These are phyloP conservation scores for Xyrichtys novacula DNA, from an alignment of 2,797 vertebrate genomes.

Conservation along the genomic window DNA sequence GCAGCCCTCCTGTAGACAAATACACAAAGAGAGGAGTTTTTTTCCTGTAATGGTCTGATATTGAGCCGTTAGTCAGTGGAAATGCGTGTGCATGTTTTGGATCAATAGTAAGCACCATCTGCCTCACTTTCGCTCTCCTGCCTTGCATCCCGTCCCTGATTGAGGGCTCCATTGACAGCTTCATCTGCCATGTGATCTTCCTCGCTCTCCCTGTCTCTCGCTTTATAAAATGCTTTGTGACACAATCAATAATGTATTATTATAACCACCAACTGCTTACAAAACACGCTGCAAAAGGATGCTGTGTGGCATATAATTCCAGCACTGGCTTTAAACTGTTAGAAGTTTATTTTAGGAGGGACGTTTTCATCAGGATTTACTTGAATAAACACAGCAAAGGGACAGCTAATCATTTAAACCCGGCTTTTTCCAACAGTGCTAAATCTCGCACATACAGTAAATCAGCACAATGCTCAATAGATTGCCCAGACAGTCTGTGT, in stretches of 20 bases:
- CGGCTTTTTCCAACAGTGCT: conserved; percentile 35
- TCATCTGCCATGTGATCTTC: conserved; percentile 70
- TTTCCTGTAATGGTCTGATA: conserved; percentile 60
- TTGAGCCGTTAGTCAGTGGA: conserved; percentile 67
- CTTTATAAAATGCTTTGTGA: conserved; percentile 54
- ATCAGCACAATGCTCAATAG: conserved; percentile 41
- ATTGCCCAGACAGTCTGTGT: conserved; percentile 50
- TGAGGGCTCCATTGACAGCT: conserved; percentile 77
- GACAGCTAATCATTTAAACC: conserved; percentile 46
- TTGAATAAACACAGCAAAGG: conserved; percentile 35
- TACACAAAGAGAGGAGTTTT: conserved; percentile 45
- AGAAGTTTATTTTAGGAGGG: conserved; percentile 28
- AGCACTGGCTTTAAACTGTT: conserved; percentile 5
- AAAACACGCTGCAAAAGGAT: conserved; percentile 41
- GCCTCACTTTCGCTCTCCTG: conserved; percentile 52
- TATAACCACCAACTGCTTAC: conserved; percentile 56
- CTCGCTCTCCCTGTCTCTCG: conserved; percentile 42
- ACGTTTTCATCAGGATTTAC: conserved; percentile 30
- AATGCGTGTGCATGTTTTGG: conserved; percentile 62
- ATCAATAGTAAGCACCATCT: conserved; percentile 77
- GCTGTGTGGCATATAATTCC: conserved; percentile 15
- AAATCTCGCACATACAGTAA: conserved; percentile 37
- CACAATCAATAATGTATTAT: conserved; percentile 72
- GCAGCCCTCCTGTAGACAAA: conserved; percentile 41
- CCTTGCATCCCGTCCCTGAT: conserved; percentile 64